Base-by-base conservation (phyloP, 2,888 invertebrate species). In the Hipparchia sbordonii region DNA sequence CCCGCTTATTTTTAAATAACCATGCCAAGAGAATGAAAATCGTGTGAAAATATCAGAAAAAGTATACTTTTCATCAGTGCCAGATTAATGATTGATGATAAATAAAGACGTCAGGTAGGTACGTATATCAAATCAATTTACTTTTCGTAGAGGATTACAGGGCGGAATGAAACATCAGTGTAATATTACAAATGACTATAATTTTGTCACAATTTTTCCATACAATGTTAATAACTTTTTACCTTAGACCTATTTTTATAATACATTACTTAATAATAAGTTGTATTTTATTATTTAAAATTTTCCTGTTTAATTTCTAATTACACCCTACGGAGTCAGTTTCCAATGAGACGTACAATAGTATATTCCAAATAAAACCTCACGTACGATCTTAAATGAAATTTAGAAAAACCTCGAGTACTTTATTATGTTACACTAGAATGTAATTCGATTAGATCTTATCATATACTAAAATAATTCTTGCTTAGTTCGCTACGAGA, bases 101-200 rank as follows among this genome's bases (percentile, higher is more conserved):
- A 39, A 39, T 39, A 4, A 39, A 2, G 39, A 39, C 1, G 39
- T 39, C 39, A 39, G 39, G 39, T 39, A 23, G 23, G 23, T 23
- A 23, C 23, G 23, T 23, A 23, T 23, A 39, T 39, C 5, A 39
- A 39, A 39, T 39, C 39, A 4, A 39, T 39, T 39, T 39, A 39
- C 5, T 39, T 39, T 39, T 39, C 1, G 39, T 6, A n/a, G 23
- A 23, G 13, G 6, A 13, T 13, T 6, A 2, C 8, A 56, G 68
- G 75, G 61, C 45, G 48, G 60, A 93, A 91, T 92, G 80, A 93
- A 93, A 93, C 91, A 91, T 88, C 85, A 87, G 80, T 89, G 2
- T 88, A 93, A 93, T 94, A 94, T 94, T 94, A 94, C 94, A 94
- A 94, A 94, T 94, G 94, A 94, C 94, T 94, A 94, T 94, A 94